Conservation (phyloP, 64 coral and sea anemone species). For the Pocillopora damicornis region DNA sequence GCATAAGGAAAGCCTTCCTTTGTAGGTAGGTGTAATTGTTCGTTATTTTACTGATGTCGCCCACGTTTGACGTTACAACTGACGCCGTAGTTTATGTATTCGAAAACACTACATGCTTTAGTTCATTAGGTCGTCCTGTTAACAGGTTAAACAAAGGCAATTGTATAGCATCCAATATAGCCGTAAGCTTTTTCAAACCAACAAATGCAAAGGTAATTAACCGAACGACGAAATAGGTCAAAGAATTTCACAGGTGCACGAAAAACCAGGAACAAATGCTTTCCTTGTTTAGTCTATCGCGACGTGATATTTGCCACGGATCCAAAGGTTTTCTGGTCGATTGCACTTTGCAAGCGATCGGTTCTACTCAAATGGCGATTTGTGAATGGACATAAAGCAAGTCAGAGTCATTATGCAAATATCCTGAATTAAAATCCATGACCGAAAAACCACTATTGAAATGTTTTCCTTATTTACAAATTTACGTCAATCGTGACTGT, state of each 20-base stretch:
- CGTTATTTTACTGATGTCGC: not conserved
- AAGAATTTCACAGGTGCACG: not conserved
- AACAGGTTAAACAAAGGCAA: not conserved
- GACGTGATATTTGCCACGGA: not conserved
- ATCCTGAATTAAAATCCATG: not conserved
- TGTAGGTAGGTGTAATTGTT: not conserved
- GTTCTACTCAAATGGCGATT: too few species aligned
- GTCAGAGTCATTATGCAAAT: not conserved
- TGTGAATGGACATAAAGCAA: too few species aligned
- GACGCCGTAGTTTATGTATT: not conserved
- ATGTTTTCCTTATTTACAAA: not conserved
- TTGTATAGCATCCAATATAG: not conserved
- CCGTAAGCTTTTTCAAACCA: not conserved
- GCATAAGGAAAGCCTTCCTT: not conserved
- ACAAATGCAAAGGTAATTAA: not conserved
- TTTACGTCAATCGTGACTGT: not conserved
- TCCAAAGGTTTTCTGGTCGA: not conserved
- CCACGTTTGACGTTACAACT: not conserved
- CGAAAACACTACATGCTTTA: not conserved
- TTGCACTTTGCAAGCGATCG: not conserved
- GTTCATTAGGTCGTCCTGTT: not conserved
- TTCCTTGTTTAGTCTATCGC: not conserved
- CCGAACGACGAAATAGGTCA: not conserved
- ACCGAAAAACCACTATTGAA: not conserved
- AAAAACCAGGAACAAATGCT: not conserved